Evolutionary conservation across 2,797 vertebrate genomes (phyloP), one percentile per base, ranked within the genome.

Genomic region (Trichosurus vulpecula): DNA sequence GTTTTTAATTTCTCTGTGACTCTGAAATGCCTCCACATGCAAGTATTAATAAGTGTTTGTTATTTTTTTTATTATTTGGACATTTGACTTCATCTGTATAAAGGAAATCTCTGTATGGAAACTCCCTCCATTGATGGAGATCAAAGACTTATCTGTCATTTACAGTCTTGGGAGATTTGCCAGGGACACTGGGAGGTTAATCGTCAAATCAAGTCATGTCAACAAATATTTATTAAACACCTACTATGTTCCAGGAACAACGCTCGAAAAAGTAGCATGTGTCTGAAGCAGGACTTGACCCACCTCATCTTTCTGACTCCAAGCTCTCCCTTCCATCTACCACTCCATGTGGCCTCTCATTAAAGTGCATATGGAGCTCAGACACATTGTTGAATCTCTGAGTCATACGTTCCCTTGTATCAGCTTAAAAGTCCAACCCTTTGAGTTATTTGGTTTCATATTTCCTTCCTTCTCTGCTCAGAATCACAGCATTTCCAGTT

Each of bases 141-240:
- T 74, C 66, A 41, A 61, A 14, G n/a, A 74, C 19, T 74, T 74
- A 6, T 41, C 66, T 41, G 19, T 74, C 22, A 41, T 16, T 74
- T 22, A 41, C 16, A 74, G 66, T 74, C 16, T 25, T 74, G n/a
- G n/a, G n/a, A 74, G n/a, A 41, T 74, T 22, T 74, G n/a, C 16
- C 66, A 22, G 6, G 19, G 66, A 16, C 6, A 41, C 16, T 74
- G n/a, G 74, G n/a, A 41, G 19, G 16, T 74, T 74, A 74, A 41
- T 74, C 13, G 16, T n/a, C n/a, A n/a, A 35, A 35, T 92, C 91
- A 56, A 61, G 58, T 94, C 74, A 90, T 54, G 0, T 55, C 47
- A 95, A 51, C 3, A 91, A 81, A 91, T 92, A 58, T 93, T 95
- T 95, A 87, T n/a, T 55, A 29, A 91, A 87, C 0, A 51, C 14